These are phyloP conservation scores for Colletes collaris DNA, from an alignment of 2,888 invertebrate genomes.

Conservation along the genomic window DNA sequence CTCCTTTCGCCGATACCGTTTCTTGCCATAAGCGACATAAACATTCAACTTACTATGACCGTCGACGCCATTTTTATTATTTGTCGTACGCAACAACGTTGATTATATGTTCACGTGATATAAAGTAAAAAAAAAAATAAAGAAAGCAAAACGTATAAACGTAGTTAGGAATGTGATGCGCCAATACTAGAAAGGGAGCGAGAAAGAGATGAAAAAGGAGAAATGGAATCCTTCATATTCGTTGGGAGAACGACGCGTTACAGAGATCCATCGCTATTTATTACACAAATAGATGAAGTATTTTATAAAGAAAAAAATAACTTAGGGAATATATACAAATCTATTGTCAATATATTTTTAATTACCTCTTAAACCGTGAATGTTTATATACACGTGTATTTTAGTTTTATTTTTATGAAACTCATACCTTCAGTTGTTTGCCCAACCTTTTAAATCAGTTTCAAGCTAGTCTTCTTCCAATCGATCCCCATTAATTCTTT, in stretches of 20 bases:
- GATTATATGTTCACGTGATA: constrained; percentile 47
- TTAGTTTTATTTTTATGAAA: neutral
- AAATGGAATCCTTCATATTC: constrained; percentile 19
- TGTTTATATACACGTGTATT: constrained; percentile 5
- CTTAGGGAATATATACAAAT: constrained; percentile 18
- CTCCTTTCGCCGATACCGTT: constrained; percentile 42
- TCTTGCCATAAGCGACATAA: constrained; percentile 65
- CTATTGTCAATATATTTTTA: constrained; percentile 32
- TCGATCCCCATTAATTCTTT: constrained; percentile 35
- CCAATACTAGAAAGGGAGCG: constrained; percentile 12
- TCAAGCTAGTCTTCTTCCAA: constrained; percentile 46
- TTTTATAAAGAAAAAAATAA: constrained; percentile 47
- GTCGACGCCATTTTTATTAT: constrained; percentile 24
- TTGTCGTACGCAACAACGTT: constrained; percentile 40
- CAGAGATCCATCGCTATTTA: constrained; percentile 42
- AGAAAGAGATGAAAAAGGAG: constrained; percentile 5
- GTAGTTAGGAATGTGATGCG: constrained; percentile 66
- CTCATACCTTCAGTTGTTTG: neutral
- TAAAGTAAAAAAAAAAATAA: constrained; percentile 42
- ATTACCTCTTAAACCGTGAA: constrained; percentile 18
- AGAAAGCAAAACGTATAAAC: constrained; percentile 52
- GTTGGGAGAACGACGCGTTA: constrained; percentile 40
- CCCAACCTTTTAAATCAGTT: constrained; percentile 1
- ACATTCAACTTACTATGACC: constrained; percentile 35
- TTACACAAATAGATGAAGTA: constrained; percentile 46